Percentiles rank a stretch among this genome's conserved stretches.
These are phyloP conservation scores for Hyposoter dolosus DNA, from an alignment of 2,888 invertebrate species.

Conservation along the genomic window DNA sequence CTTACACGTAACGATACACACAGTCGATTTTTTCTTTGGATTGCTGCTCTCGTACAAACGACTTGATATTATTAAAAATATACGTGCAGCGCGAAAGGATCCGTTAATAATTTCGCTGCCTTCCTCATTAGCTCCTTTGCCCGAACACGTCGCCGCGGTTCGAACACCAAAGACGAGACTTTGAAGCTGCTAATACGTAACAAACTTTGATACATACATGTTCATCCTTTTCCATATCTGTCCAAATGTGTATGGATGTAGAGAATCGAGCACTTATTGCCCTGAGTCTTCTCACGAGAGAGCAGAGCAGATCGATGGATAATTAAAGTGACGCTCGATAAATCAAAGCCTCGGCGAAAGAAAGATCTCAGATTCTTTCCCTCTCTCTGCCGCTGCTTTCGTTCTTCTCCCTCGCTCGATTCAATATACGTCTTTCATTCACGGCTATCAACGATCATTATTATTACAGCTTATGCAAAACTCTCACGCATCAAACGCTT, in stretches of 20 bases:
- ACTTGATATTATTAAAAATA: conserved; percentile 37
- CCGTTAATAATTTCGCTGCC: conserved; percentile 52
- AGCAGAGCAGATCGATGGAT: conserved; percentile 58
- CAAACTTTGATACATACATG: conserved; percentile 38
- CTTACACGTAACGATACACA: conserved; percentile 33
- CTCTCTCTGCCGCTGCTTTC: conserved; percentile 2
- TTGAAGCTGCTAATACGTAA: conserved; percentile 62
- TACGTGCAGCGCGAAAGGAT: conserved; percentile 32
- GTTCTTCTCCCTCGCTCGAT: conserved; percentile 34
- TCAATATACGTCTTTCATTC: conserved; percentile 54
- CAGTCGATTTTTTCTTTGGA: conserved; percentile 26
- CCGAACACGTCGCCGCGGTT: conserved; percentile 16
- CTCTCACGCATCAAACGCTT: conserved; percentile 42
- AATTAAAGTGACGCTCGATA: conserved; percentile 64
- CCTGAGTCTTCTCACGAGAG: conserved; percentile 59
- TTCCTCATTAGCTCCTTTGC: conserved; percentile 62
- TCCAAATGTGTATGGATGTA: conserved; percentile 9
- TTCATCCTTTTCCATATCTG: not conserved
- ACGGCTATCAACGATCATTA: conserved; percentile 62
- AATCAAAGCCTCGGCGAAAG: conserved; percentile 57
- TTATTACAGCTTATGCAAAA: conserved; percentile 48
- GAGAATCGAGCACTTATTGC: conserved; percentile 10
- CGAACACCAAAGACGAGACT: conserved; percentile 43
- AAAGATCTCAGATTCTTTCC: conserved; percentile 40
- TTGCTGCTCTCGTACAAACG: conserved; percentile 57